phyloP scores from a whole-genome alignment of 2,888 invertebrate species.

The Gordius sp. region DNA sequence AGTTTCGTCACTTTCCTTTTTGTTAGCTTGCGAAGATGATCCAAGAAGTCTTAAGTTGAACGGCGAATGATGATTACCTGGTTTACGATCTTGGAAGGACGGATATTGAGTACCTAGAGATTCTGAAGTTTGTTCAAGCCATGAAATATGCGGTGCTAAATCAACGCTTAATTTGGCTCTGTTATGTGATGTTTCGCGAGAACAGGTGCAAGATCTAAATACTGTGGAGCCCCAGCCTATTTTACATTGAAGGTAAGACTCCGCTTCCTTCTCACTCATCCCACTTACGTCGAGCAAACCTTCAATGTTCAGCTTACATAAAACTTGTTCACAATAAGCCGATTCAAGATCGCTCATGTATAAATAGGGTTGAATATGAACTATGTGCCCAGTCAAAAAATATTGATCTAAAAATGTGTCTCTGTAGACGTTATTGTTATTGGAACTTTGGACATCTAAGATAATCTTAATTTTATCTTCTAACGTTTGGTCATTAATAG shows the following conservation, averaged over 20 bases:
- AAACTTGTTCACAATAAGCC: conserved; percentile 28
- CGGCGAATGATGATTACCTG: too few relatives aligned
- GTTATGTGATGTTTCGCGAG: conserved; percentile 23
- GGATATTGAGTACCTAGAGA: too few relatives aligned
- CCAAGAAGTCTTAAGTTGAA: too few relatives aligned
- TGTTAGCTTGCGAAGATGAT: too few relatives aligned
- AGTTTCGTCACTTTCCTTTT: too few relatives aligned
- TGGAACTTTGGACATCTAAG: too few relatives aligned
- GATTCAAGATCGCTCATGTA: conserved; percentile 30
- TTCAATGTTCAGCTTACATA: conserved; percentile 30
- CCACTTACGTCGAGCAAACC: conserved; percentile 30
- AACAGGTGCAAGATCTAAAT: conserved; percentile 24
- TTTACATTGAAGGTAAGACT: conserved; percentile 21
- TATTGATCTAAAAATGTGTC: not conserved
- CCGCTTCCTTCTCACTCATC: conserved; percentile 21
- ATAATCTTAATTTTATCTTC: too few relatives aligned
- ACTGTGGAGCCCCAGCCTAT: conserved; percentile 21
- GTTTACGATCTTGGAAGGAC: too few relatives aligned
- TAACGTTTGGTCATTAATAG: not conserved
- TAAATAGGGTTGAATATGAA: conserved; percentile 24
- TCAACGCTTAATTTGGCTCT: conserved; percentile 20
- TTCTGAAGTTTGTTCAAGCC: too few relatives aligned
- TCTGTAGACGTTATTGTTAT: too few relatives aligned
- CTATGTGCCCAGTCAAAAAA: not conserved
- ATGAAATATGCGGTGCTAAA: too few relatives aligned